Conservation (phyloP, 1,140 invertebrate species). For the Drosophila ambigua region DNA sequence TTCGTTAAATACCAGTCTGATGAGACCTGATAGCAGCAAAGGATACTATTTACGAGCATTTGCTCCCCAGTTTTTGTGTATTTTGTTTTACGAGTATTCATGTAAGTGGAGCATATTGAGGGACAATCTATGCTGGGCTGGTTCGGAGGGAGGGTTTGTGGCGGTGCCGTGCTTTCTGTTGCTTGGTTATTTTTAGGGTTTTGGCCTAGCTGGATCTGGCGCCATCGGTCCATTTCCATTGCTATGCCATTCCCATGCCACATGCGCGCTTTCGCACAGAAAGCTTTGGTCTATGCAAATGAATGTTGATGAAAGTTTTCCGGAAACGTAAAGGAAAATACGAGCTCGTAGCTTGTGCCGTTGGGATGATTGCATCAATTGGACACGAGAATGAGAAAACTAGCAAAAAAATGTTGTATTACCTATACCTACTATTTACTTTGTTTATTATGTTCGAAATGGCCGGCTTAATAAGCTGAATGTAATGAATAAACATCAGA, state of each 20-base stretch:
- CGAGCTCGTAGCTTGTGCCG: slow-evolving; percentile 18
- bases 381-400: slow-evolving; percentile 18
- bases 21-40: slow-evolving; percentile 5
- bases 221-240: slow-evolving; percentile 36
- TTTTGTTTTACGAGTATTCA: slow-evolving; percentile 15
- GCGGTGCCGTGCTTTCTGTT: slow-evolving; percentile 41
- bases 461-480: slow-evolving; percentile 32
- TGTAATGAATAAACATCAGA: slow-evolving; percentile 55
- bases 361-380: slow-evolving; percentile 39
- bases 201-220: slow-evolving; percentile 43
- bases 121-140: slow-evolving; percentile 47
- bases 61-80: slow-evolving; percentile 7
- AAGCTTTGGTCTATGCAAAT: slow-evolving; percentile 52
- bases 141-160: slow-evolving; percentile 9
- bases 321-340: not conserved
- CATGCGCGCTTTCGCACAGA: slow-evolving; percentile 10
- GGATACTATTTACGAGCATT: slow-evolving; percentile 23
- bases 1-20: slow-evolving; percentile 46
- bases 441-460: slow-evolving; percentile 23
- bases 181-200: slow-evolving; percentile 65
- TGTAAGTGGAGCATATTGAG: slow-evolving; percentile 55
- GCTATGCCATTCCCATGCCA: not conserved
- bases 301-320: slow-evolving; percentile 34
- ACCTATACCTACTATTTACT: no score
- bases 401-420: not conserved